Evolutionary conservation across 2,888 invertebrate species (phyloP), one percentile per base, ranked within the genome.

Genomic region (Poecilus cupreus): DNA sequence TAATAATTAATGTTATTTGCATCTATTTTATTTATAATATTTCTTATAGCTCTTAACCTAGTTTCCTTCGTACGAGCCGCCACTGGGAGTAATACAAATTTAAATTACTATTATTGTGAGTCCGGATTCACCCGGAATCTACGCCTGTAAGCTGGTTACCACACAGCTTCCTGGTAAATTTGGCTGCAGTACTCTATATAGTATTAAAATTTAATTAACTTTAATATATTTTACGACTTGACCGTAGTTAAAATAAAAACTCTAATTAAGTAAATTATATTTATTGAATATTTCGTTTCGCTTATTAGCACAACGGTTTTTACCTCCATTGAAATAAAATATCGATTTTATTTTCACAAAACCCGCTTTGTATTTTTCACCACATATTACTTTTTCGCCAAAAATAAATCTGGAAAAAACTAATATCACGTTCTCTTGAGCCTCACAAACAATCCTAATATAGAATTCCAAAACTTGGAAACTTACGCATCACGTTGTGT

Each of bases 401-500:
- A 60, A 60, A 60, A 54, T 22, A 54, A 54, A 60, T 60, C 60
- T 60, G 60, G 26, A 60, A 32, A 57, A 26, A 60, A 60, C 60
- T 60, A 60, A 60, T 60, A 60, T 60, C 60, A 60, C 60, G 60
- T 60, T 32, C 60, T 13, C 24, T 26, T 22, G 54, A 8, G 60
- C 18, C 3, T 6, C 60, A 60, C 60, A 60, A 60, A 60, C 60
- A 60, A 60, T 60, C 26, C 60, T 13, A 60, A 60, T 60, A 60
- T 26, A 60, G 60, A 60, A 60, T 60, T 60, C 60, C 24, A 60
- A 60, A 60, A 60, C 60, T 60, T 60, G 60, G 60, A 60, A 60
- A 60, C 5, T 60, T 60, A 60, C 60, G 60, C 60, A 60, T 13
- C 24, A 24, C 26, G 26, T 60, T 13, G 60, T 5, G 8, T 24